Evolutionary conservation across 2,797 vertebrate genomes (phyloP).

Genomic region (Gallinago stenura): DNA sequence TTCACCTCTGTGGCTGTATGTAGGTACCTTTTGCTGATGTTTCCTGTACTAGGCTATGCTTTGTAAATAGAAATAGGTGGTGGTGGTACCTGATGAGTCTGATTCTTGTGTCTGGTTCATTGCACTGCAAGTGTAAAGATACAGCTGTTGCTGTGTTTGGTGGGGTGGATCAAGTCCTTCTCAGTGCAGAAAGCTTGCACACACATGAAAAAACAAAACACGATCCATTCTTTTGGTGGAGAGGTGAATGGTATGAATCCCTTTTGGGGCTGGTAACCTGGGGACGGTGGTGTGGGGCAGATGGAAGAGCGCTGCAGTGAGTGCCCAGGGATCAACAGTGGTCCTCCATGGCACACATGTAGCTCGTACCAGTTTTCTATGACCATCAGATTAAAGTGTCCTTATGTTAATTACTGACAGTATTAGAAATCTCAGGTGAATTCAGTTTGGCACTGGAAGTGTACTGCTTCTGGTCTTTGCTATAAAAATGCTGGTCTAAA

Average conservation of each 20-base stretch:
- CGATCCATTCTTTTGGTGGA: background rate
- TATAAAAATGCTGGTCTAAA: slow-evolving; percentile 31
- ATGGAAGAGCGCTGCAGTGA: background rate
- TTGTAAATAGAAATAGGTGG: background rate
- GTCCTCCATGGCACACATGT: accelerated
- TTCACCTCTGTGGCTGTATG: background rate
- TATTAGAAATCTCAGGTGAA: background rate
- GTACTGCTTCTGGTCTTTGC: slow-evolving; percentile 43
- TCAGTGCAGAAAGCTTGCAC: background rate
- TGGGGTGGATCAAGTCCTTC: background rate
- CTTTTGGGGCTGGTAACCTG: background rate
- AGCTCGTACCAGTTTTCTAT: background rate
- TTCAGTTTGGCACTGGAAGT: background rate
- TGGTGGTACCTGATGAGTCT: background rate
- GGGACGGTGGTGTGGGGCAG: background rate
- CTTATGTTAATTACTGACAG: background rate
- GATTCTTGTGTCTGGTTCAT: accelerated
- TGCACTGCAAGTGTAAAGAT: background rate
- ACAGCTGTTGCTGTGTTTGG: background rate
- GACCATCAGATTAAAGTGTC: background rate
- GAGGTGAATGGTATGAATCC: background rate
- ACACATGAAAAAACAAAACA: accelerated
- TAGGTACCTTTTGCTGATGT: background rate
- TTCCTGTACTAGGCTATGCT: background rate
- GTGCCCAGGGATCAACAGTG: too few species aligned